phyloP scores from a whole-genome alignment of 2,113 vertebrate genomes.

The Solenodon paradoxus region DNA sequence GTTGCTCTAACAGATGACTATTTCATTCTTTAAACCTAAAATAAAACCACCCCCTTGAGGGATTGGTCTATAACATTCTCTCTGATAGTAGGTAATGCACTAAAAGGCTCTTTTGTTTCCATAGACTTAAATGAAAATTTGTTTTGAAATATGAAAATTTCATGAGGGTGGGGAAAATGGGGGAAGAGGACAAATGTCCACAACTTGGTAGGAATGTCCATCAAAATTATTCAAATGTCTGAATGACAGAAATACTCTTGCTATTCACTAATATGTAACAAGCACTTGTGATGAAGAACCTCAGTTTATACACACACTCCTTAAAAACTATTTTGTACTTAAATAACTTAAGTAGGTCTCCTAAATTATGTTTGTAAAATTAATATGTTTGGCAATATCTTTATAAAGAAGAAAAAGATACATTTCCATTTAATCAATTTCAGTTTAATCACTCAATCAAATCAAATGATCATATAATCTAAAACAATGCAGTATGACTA shows the following conservation, averaged over 20 bases:
- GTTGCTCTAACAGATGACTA: neutral
- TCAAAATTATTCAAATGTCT: neutral
- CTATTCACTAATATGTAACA: neutral
- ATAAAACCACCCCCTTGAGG: neutral
- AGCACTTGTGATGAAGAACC: neutral
- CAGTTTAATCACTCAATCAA: too few species aligned
- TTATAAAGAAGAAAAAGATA: neutral
- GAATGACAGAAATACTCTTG: neutral
- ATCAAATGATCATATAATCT: slow-evolving; percentile 31
- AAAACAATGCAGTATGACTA: neutral
- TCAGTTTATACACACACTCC: neutral
- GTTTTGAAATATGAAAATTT: neutral
- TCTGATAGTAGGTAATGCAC: neutral
- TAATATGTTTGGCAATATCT: neutral
- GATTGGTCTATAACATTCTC: neutral
- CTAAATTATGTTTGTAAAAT: neutral
- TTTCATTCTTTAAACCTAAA: neutral
- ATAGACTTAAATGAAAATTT: neutral
- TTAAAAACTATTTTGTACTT: neutral
- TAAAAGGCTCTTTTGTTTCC: neutral
- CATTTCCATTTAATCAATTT: neutral
- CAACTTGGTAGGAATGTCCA: neutral
- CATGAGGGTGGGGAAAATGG: neutral
- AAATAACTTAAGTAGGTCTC: neutral
- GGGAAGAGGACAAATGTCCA: neutral